Base-by-base conservation (phyloP, 2,888 invertebrate genomes). In the Mesochorus sp. region DNA sequence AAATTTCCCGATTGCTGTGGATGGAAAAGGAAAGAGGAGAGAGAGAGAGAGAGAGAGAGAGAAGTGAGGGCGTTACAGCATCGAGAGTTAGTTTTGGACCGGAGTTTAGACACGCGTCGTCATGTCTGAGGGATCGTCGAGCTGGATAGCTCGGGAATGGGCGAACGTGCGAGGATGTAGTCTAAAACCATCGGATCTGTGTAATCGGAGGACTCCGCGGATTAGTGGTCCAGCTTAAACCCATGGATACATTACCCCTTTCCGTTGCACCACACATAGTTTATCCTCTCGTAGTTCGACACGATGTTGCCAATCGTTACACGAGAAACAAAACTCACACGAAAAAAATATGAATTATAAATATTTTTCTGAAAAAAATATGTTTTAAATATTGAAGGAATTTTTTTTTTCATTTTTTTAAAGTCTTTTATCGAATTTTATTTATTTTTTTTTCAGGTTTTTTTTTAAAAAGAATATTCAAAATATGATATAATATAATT, bases 151-250 rank as follows among this genome's bases (percentile, higher is more conserved):
- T 12, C 42, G 55, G 34, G 24, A 17, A 51, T 44, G 44, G 53
- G 53, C 8, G 59, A 53, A 55, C 49, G n/a, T n/a, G 42, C 53
- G 66, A 21, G 66, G 31, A 24, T 47, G 70, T 73, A 77, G 47
- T 24, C 75, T 61, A 26, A n/a, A 67, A 74, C 74, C 55, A 75
- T 71, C 53, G 71, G 59, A 72, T 59, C 67, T 62, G 74, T 71
- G 78, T 78, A 71, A 80, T 78, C 77, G 67, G 78, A 61, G 75
- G 62, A 70, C 70, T 74, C 44, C 10, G 62, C 67, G 71, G 78
- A 75, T 71, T 75, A 78, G 71, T 67, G 74, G 80, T 80, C 62
- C 14, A 66, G 77, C 37, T 78, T 75, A 71, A 67, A 49, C 24
- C 67, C 74, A 70, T 14, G 26, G 68, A n/a, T 47, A 62, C 62